Conservation (phyloP, 2,797 vertebrate species). For the Lepilemur ruficaudatus region DNA sequence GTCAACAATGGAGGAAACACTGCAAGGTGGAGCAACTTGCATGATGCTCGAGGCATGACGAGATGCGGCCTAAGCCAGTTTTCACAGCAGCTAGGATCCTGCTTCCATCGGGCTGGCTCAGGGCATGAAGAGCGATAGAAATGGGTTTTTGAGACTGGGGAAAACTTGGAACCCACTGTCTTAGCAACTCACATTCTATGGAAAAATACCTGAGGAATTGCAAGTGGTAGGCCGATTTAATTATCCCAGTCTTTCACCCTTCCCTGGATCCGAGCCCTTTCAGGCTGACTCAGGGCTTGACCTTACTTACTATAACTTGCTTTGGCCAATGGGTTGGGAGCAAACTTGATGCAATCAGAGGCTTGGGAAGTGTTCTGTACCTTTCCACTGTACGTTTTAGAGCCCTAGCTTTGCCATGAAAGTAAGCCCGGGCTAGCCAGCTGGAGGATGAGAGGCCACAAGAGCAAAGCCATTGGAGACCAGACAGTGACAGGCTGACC, state of each 20-base stretch:
- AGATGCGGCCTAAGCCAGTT: background rate
- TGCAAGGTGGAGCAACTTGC: background rate
- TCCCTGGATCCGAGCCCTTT: background rate
- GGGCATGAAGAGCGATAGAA: background rate
- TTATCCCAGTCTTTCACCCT: background rate
- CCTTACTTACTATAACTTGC: background rate
- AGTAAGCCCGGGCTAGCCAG: background rate
- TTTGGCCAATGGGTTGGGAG: background rate
- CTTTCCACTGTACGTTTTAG: background rate
- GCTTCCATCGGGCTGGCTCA: background rate
- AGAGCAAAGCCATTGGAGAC: background rate
- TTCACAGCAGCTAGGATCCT: background rate
- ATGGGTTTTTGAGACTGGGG: background rate
- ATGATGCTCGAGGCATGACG: too few species aligned
- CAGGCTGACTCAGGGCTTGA: background rate
- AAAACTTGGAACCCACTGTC: background rate
- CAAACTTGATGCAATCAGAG: background rate
- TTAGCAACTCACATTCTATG: background rate
- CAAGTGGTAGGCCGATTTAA: background rate
- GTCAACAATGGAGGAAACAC: background rate
- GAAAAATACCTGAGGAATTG: background rate
- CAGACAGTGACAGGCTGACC: background rate
- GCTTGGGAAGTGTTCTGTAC: background rate
- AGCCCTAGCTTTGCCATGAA: background rate
- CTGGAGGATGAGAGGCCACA: too few species aligned